Conservation (phyloP, 2,888 invertebrate genomes). For the Zeuzera pyrina region DNA sequence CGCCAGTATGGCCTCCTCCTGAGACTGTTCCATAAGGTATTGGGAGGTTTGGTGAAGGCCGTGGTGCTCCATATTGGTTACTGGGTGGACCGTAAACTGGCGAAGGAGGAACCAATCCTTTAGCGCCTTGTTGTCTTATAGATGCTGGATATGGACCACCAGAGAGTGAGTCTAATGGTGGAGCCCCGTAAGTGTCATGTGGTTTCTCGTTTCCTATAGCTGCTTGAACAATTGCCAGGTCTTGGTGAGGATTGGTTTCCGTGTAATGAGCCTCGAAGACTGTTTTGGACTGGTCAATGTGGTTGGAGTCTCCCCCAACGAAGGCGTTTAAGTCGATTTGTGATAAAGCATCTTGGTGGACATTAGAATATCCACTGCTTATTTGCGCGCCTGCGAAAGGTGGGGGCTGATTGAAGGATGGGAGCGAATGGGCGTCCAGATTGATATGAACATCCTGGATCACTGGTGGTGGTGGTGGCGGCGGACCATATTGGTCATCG, state of each 20-base stretch:
- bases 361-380: constrained; percentile 50
- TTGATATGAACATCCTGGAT: constrained; percentile 39
- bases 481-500: constrained; percentile 45
- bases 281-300: constrained; percentile 63
- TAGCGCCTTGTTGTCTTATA: constrained; percentile 53
- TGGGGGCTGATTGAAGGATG: constrained; percentile 25
- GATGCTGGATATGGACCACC: constrained; percentile 45
- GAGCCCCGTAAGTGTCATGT: constrained; percentile 49
- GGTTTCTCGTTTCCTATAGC: constrained; percentile 25
- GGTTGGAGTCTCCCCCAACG: constrained; percentile 58
- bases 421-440: constrained; percentile 33
- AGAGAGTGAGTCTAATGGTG: constrained; percentile 58
- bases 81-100: constrained; percentile 76
- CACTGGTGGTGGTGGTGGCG: constrained; percentile 33
- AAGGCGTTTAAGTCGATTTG: constrained; percentile 55
- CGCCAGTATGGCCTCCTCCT: constrained; percentile 56
- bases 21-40: constrained; percentile 57
- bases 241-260: constrained; percentile 30
- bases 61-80: constrained; percentile 59
- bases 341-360: constrained; percentile 59
- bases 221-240: constrained; percentile 11
- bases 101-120: constrained; percentile 74
- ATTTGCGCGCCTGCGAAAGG: constrained; percentile 43
- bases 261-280: constrained; percentile 68
- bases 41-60: constrained; percentile 40